Conservation (phyloP, 2,113 vertebrate genomes). For the Microcebus griseorufus region DNA sequence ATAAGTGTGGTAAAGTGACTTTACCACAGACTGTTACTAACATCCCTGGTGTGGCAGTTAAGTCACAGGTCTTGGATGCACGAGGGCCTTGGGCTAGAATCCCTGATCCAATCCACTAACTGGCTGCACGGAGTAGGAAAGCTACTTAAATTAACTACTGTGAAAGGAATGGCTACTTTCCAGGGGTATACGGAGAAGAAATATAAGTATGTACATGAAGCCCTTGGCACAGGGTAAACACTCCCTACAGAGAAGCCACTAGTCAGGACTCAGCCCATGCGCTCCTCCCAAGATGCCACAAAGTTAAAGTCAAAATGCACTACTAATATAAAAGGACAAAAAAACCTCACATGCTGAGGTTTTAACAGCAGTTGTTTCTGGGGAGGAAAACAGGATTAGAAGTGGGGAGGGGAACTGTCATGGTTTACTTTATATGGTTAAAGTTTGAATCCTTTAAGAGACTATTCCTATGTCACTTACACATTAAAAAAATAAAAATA, state of each 20-base stretch:
- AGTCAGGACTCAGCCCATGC: background rate
- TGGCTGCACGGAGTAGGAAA: background rate
- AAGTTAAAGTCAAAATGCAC: background rate
- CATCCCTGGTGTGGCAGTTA: background rate
- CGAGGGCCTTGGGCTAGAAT: background rate
- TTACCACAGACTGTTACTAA: background rate
- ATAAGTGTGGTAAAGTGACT: background rate
- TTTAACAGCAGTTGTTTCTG: background rate
- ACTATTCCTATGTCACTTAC: background rate
- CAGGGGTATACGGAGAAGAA: too few species aligned
- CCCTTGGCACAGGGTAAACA: background rate
- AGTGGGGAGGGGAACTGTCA: background rate
- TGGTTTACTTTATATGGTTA: background rate
- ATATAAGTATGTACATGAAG: accelerated
- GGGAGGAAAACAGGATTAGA: background rate
- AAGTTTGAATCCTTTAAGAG: background rate
- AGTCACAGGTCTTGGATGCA: background rate
- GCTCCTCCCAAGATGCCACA: background rate
- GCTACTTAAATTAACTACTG: background rate
- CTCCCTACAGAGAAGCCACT: background rate
- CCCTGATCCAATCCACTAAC: background rate
- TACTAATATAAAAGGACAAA: background rate
- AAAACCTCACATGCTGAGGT: background rate
- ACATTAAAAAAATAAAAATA: background rate
- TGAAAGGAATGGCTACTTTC: background rate